Conservation (phyloP, 2,113 vertebrate genomes). For the Notiomystis cincta region DNA sequence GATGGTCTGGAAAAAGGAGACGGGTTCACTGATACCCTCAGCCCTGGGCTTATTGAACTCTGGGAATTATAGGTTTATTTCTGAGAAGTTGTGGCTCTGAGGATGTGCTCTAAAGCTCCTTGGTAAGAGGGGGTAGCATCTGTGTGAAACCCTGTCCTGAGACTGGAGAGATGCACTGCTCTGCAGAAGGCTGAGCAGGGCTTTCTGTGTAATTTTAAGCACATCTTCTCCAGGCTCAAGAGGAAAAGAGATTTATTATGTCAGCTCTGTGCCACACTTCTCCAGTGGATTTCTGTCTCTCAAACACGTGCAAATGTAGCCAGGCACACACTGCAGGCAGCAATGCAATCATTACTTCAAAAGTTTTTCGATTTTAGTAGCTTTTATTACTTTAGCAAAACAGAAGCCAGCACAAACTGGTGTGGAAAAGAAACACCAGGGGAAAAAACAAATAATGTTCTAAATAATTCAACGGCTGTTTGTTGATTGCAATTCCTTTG, state of each 20-base stretch:
- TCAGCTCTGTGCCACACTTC: background rate
- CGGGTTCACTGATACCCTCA: background rate
- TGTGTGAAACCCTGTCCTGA: background rate
- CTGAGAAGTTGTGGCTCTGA: background rate
- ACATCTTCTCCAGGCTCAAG: background rate
- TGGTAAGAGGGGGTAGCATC: too few species aligned
- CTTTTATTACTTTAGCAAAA: constrained; percentile 45
- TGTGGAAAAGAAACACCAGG: background rate
- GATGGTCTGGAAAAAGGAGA: background rate
- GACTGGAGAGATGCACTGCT: background rate
- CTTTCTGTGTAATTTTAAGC: background rate
- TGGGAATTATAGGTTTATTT: background rate
- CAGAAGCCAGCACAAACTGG: background rate
- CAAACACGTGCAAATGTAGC: fast-evolving
- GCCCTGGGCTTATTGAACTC: background rate
- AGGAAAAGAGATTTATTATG: background rate
- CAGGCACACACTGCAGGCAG: fast-evolving
- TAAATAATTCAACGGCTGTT: constrained; percentile 22
- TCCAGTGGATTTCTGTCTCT: background rate
- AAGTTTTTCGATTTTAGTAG: background rate
- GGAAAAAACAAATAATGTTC: background rate
- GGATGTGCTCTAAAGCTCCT: background rate
- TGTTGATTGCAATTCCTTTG: background rate
- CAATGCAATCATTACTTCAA: background rate
- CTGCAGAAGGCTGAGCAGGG: background rate